Percentiles rank a stretch among this genome's conserved stretches.
These are phyloP conservation scores for Amia ocellicauda DNA, from an alignment of 2,113 vertebrate species.

Conservation along the genomic window DNA sequence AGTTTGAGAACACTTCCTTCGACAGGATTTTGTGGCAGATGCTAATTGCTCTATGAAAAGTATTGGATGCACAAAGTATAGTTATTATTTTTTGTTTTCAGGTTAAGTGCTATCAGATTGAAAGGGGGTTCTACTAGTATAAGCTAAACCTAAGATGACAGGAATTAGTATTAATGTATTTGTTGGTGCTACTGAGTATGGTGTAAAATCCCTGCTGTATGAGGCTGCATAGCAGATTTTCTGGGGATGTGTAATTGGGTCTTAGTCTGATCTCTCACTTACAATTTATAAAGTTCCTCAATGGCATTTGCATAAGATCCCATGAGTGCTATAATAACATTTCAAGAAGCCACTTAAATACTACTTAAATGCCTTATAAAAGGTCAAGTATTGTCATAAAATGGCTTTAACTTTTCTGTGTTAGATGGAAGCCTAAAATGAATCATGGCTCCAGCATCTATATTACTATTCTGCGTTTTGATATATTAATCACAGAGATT, in stretches of 20 bases:
- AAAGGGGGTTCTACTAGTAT: neutral
- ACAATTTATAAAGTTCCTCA: constrained; percentile 16
- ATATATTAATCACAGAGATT: neutral
- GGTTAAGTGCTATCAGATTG: constrained; percentile 11
- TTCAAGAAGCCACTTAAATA: constrained; percentile 19
- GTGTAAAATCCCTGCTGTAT: constrained; percentile 14
- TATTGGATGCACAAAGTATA: too few relatives aligned
- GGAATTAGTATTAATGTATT: constrained; percentile 8
- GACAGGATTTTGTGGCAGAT: neutral
- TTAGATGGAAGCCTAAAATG: constrained; percentile 7
- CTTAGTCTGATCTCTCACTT: neutral
- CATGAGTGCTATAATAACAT: constrained; percentile 19
- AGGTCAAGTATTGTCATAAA: constrained; percentile 19
- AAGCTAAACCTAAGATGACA: constrained; percentile 12
- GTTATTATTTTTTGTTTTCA: neutral
- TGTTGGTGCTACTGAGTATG: constrained; percentile 15
- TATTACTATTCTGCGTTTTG: neutral
- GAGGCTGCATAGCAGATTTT: constrained; percentile 16
- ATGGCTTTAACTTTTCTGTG: constrained; percentile 8
- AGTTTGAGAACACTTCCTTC: neutral
- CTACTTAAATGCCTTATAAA: constrained; percentile 22
- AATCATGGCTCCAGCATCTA: neutral
- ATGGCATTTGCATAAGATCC: constrained; percentile 22
- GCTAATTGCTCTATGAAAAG: neutral
- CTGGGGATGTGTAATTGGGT: constrained; percentile 22